Percentiles rank a stretch among this genome's conserved stretches.
Conservation (phyloP, 2,113 vertebrate species). For the Stomatorhinus ivindoensis region DNA sequence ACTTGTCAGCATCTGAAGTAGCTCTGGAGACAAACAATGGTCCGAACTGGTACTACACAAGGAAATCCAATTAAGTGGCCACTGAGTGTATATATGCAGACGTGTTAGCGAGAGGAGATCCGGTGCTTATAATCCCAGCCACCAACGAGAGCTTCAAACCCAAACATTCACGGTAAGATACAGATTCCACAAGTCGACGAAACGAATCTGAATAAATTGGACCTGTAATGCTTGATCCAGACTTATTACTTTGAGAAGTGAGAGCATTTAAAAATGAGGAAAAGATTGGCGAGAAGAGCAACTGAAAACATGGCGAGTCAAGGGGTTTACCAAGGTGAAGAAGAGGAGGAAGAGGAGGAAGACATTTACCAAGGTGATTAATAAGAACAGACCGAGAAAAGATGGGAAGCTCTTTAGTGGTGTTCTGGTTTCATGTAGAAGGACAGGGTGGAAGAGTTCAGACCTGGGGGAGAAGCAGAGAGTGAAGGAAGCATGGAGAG, state of each 20-base stretch:
- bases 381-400: slow-evolving; percentile 98
- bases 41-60: neutral
- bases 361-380: slow-evolving; percentile 94
- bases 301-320: slow-evolving; percentile 17
- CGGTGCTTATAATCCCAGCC: neutral
- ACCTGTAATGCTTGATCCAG: neutral
- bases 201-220: neutral
- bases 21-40: neutral
- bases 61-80: neutral
- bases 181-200: neutral
- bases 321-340: slow-evolving; percentile 26
- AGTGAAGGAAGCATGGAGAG: slow-evolving; percentile 54
- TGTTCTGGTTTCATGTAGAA: slow-evolving; percentile 99
- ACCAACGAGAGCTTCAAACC: neutral
- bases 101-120: neutral
- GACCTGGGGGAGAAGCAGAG: slow-evolving; percentile 92
- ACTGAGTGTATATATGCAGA: neutral
- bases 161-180: neutral
- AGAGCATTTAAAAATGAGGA: neutral
- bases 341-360: slow-evolving; percentile 64
- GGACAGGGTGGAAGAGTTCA: slow-evolving; percentile 98
- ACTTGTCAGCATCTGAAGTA: neutral
- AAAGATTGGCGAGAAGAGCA: neutral
- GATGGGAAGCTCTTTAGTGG: slow-evolving; percentile 95
- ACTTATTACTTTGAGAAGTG: neutral